Evolutionary conservation across 1,140 invertebrate genomes (phyloP).

Genomic region (Drosophila sechellia): DNA sequence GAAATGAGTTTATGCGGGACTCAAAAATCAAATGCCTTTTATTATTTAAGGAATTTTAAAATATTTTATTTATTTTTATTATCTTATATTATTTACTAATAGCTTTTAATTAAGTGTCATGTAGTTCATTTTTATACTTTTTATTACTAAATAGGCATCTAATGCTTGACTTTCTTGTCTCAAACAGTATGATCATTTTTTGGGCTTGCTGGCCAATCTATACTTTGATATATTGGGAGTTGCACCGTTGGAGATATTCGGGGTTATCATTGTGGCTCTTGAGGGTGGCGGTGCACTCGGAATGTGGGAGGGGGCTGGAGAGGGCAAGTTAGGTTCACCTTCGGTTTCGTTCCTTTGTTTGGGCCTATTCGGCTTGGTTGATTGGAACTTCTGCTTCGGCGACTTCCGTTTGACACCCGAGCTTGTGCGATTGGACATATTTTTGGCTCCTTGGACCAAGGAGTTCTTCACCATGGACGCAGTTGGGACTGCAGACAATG

Average conservation of each 20-base stretch:
- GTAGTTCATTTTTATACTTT: too few species aligned
- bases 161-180: too few species aligned
- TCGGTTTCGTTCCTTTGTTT: neutral
- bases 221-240: conserved; percentile 29
- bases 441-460: neutral
- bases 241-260: neutral
- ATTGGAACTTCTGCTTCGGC: neutral
- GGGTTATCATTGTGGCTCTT: conserved; percentile 20
- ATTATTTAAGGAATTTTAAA: too few species aligned
- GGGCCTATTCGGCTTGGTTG: neutral
- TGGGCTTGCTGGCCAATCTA: conserved; percentile 24
- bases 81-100: too few species aligned
- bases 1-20: conserved; percentile 35
- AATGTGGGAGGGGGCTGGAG: neutral
- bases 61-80: too few species aligned
- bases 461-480: neutral
- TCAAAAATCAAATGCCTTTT: neutral
- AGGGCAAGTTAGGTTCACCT: neutral
- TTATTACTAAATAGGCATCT: too few species aligned
- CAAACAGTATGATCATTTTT: conserved; percentile 9
- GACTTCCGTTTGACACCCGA: neutral
- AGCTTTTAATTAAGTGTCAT: too few species aligned
- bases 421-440: neutral
- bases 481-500: neutral
- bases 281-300: conserved; percentile 26